Evolutionary conservation across 2,888 invertebrate species (phyloP).

Genomic region (Lagria hirta): DNA sequence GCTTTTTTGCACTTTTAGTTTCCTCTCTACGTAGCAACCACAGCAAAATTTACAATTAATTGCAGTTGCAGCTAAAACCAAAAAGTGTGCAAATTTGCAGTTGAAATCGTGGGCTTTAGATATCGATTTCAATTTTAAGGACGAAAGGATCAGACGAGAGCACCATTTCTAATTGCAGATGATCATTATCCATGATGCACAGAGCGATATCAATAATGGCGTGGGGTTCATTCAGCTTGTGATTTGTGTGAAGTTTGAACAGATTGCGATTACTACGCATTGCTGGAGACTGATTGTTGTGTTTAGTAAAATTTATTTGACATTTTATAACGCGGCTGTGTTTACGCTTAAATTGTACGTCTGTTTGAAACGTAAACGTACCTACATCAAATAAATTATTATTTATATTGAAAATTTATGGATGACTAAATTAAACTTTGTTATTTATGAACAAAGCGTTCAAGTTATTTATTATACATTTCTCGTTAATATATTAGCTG

Average conservation of each 20-base stretch:
- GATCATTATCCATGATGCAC: constrained; percentile 44
- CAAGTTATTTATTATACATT: constrained; percentile 23
- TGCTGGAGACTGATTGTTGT: constrained; percentile 40
- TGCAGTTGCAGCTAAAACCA: no score
- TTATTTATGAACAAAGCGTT: constrained; percentile 25
- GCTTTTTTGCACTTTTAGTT: no score
- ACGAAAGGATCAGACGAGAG: constrained; percentile 9
- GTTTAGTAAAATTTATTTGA: constrained; percentile 34
- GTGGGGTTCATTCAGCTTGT: constrained; percentile 41
- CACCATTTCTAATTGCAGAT: constrained; percentile 39
- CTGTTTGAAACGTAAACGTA: constrained; percentile 9
- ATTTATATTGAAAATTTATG: constrained; percentile 27
- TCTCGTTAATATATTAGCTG: no score
- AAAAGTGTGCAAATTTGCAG: no score
- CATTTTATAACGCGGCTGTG: constrained; percentile 29
- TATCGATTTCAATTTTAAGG: constrained; percentile 5
- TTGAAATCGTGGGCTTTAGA: no score
- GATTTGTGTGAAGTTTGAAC: constrained; percentile 48
- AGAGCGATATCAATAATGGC: constrained; percentile 44
- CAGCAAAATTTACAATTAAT: no score
- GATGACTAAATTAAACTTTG: constrained; percentile 23
- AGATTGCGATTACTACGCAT: constrained; percentile 47
- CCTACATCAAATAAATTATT: constrained; percentile 17
- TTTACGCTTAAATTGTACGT: constrained; percentile 18
- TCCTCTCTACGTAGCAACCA: no score